Conservation (phyloP, 2,113 vertebrate species). For the Pollachius pollachius region DNA sequence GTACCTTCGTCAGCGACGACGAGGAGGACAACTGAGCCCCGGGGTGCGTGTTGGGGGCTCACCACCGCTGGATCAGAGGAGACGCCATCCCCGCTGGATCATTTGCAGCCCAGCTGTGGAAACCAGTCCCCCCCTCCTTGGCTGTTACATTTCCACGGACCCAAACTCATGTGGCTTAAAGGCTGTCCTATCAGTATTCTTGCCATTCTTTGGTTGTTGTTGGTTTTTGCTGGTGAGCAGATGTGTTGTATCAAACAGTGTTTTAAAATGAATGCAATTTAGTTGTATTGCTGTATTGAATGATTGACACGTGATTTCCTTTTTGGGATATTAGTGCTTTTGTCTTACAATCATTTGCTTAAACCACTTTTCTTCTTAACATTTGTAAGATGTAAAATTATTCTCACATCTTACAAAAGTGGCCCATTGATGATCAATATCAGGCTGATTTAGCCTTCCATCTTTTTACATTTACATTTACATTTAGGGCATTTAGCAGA, state of each 20-base stretch:
- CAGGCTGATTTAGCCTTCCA: too few species aligned
- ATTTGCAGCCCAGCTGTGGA: constrained; percentile 19
- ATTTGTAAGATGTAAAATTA: too few species aligned
- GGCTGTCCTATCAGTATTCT: constrained; percentile 52
- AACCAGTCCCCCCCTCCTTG: background rate
- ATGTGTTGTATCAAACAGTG: constrained; percentile 10
- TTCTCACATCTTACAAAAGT: too few species aligned
- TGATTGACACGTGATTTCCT: background rate
- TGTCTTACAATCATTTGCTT: background rate
- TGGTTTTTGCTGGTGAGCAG: constrained; percentile 4
- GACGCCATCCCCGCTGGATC: too few species aligned
- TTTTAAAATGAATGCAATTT: too few species aligned
- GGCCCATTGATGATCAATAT: too few species aligned
- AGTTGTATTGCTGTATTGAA: too few species aligned
- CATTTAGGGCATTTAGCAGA: too few species aligned
- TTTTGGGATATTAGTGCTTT: background rate
- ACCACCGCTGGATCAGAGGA: background rate
- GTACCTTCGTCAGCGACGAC: constrained; percentile 90
- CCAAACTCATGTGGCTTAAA: constrained; percentile 17
- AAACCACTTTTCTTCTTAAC: too few species aligned
- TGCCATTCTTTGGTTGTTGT: constrained; percentile 27
- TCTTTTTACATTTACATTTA: too few species aligned
- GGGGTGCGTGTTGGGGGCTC: background rate
- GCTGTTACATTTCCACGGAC: constrained; percentile 19
- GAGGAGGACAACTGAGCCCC: constrained; percentile 83